Evolutionary conservation across 2,797 vertebrate genomes (phyloP).

Genomic region (Semotilus atromaculatus): DNA sequence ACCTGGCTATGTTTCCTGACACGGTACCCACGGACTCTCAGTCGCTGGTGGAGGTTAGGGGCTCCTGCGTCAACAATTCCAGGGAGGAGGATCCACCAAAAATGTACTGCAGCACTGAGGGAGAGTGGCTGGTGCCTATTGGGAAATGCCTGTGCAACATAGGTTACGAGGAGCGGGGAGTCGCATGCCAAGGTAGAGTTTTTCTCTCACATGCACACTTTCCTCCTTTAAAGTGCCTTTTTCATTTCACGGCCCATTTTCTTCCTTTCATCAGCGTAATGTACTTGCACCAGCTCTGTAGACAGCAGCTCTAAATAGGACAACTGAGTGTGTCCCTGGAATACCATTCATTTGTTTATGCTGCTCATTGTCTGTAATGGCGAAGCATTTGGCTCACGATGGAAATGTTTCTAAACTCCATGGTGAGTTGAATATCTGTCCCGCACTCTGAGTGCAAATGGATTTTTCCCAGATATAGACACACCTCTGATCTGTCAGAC

Average conservation of each 20-base stretch:
- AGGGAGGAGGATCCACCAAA: conserved; percentile 94
- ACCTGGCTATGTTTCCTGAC: conserved; percentile 96
- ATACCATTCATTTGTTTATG: conserved; percentile 52
- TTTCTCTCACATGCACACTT: conserved; percentile 35
- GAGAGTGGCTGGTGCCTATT: conserved; percentile 98
- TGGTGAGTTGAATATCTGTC: conserved; percentile 45
- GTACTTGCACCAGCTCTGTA: conserved; percentile 46
- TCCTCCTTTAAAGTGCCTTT: conserved; percentile 45
- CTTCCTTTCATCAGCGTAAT: conserved; percentile 57
- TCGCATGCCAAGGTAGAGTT: conserved; percentile 92
- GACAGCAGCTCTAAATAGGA: conserved; percentile 46
- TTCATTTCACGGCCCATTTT: conserved; percentile 61
- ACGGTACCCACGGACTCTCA: conserved; percentile 96
- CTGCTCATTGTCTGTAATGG: conserved; percentile 40
- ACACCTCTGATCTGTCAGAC: conserved; percentile 69
- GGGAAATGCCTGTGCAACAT: conserved; percentile 95
- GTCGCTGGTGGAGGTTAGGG: conserved; percentile 95
- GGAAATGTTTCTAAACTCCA: conserved; percentile 45
- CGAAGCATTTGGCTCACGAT: conserved; percentile 37
- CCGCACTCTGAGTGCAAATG: conserved; percentile 22
- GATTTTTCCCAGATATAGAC: conserved; percentile 52
- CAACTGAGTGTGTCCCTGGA: conserved; percentile 39
- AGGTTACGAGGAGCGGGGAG: conserved; percentile 91
- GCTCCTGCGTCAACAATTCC: conserved; percentile 96
- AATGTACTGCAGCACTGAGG: conserved; percentile 99